Evolutionary conservation across 2,797 vertebrate genomes (phyloP).

Genomic region (Allobates femoralis): DNA sequence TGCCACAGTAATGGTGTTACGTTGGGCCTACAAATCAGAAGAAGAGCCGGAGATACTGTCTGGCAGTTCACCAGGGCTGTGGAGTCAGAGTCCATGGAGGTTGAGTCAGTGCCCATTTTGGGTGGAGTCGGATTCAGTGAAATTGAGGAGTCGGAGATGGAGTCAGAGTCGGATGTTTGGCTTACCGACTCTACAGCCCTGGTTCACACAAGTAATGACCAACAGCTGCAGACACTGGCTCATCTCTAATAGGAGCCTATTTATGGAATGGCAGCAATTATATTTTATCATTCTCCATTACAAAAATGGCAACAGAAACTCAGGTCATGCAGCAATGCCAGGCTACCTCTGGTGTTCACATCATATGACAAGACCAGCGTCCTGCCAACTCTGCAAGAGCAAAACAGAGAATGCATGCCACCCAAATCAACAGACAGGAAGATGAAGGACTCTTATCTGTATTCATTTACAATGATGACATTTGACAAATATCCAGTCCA

Average conservation of each 20-base stretch:
- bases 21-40: too few species aligned
- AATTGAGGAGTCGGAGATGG: too few species aligned
- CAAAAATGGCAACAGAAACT: neutral
- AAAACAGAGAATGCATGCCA: neutral
- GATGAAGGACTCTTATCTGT: neutral
- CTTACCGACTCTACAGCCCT: too few species aligned
- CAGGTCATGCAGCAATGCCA: neutral
- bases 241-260: neutral
- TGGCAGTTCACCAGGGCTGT: too few species aligned
- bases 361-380: neutral
- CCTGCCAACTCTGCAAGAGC: neutral
- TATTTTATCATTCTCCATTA: neutral
- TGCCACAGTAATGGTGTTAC: too few species aligned
- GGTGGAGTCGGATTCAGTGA: too few species aligned
- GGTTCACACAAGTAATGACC: too few species aligned
- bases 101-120: too few species aligned
- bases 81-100: too few species aligned
- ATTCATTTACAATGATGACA: neutral
- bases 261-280: neutral
- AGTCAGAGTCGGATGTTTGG: too few species aligned
- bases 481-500: conserved; percentile 3
- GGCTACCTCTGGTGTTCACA: neutral
- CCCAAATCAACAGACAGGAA: neutral
- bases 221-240: too few species aligned
- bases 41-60: too few species aligned